Evolutionary conservation across 2,797 vertebrate genomes (phyloP), one percentile per base, ranked within the genome.

Genomic region (Anisognathus igniventris): DNA sequence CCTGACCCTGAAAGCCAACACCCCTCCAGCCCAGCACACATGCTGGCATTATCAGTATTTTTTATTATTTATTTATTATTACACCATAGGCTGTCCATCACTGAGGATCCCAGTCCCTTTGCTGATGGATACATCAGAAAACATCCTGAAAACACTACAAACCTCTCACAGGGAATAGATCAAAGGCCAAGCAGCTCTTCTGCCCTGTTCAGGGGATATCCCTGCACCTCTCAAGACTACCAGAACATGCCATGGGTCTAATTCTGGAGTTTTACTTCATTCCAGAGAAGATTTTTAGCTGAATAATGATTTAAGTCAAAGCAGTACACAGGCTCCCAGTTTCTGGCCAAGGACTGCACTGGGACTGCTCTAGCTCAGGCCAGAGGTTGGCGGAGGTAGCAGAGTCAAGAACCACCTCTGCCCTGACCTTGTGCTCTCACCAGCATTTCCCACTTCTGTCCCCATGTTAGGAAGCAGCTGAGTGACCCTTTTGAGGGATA

Each of bases 401-500:
- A 54, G 45, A 83, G 40, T 48, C 48, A 53, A 79, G 70, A 77
- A 40, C 47, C 22, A 60, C 11, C 60, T 73, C 78, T 57, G 45
- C 28, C 61, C 42, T 0, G 1, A 65, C 75, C 61, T n/a, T 37
- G 27, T 57, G 60, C 54, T 91, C 85, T 56, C 56, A 51, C 20
- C 33, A 91, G 40, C 51, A 42, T 62, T 71, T 65, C 65, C 78
- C 61, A 54, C 54, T 67, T 37, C 54, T 33, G 31, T 68, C 33
- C 44, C 47, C 35, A 24, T 1, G 31, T 23, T 37, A 20, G 44
- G 51, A 60, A 95, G 56, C 24, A 80, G 35, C 53, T 1, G 3
- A 94, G 67, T 45, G 82, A 93, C 76, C 64, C 79, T 93, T 88
- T 22, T 5, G 70, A 91, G 89, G 85, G 66, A 91, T 57, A 91